phyloP scores from a whole-genome alignment of 2,113 vertebrate species.

The Condylura cristata region DNA sequence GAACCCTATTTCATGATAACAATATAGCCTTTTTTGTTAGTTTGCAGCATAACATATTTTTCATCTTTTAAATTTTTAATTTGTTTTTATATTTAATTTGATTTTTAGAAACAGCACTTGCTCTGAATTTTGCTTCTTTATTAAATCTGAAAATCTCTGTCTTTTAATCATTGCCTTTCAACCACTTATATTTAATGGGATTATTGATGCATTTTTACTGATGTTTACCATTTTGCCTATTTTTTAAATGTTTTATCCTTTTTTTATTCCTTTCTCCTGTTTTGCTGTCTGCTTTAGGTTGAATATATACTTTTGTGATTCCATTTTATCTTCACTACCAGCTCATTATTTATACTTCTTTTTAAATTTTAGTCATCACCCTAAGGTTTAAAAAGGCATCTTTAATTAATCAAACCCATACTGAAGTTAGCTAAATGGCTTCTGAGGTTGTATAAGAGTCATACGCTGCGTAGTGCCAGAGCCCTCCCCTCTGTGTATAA shows the following conservation, averaged over 20 bases:
- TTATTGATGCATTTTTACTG: neutral
- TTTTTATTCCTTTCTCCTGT: neutral
- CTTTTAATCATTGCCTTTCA: slow-evolving; percentile 45
- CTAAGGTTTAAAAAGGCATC: neutral
- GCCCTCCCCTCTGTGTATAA: neutral
- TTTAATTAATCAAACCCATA: neutral
- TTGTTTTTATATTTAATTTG: neutral
- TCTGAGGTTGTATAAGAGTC: neutral
- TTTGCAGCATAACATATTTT: neutral
- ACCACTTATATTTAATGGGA: slow-evolving; percentile 45
- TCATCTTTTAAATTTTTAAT: neutral
- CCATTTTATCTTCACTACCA: neutral
- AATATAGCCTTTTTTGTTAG: neutral
- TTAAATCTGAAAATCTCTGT: neutral
- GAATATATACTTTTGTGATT: neutral
- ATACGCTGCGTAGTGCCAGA: neutral
- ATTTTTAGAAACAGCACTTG: neutral
- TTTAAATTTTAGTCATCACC: neutral
- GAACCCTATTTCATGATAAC: neutral
- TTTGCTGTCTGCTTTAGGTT: neutral
- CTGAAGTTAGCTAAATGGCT: neutral
- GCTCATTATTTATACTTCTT: neutral
- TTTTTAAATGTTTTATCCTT: neutral
- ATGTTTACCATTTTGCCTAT: neutral
- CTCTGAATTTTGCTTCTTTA: neutral